Base-by-base conservation (phyloP, 1,140 invertebrate genomes). In the Alviniconcha marisindica region DNA sequence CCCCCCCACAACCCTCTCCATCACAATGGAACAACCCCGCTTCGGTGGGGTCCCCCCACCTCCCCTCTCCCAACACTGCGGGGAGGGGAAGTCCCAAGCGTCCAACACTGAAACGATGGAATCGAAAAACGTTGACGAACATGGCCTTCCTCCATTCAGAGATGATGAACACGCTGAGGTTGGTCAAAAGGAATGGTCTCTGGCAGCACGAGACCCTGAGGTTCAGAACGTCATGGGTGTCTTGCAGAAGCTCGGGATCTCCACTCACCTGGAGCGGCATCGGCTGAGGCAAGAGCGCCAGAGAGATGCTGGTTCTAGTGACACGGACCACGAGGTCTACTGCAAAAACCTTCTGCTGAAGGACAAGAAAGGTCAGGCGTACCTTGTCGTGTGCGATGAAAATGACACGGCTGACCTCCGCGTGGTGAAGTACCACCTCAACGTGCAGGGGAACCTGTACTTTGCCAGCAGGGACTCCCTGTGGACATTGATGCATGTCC, bases 291-390 rank as follows among this genome's bases (percentile, higher is more conserved):
- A 48, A 10, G 73, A 51, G 33, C 40, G 73, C 0, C 40, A 76
- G 36, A 14, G 15, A 31, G 42, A 76, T n/a, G 42, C 24, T 21
- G 42, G 38, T 2, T 1, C 73, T 1, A 63, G 60, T 7, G n/a
- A 76, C n/a, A 2, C 73, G 15, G n/a, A 28, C 73, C 14, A 12
- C 14, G 73, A n/a, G 14, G 73, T 76, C 40, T 76, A 76, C 73
- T 76, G 73, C 38, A 76, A 76, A 33, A 76, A 76, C 28, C 73
- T 76, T 1, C 44, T 76, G 73, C 42, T 76, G 73, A 76, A 76
- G 73, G 73, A 76, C 73, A 76, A 51, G 42, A 76, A 76, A 31
- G 73, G 73, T 5, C 73, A 51, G 24, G 28, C 73, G 12, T 76
- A 51, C 73, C 28, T 76, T 2, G 51, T 76, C 42, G 31, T 76